Conservation (phyloP, 2,797 vertebrate species). For the Psittacula echo region DNA sequence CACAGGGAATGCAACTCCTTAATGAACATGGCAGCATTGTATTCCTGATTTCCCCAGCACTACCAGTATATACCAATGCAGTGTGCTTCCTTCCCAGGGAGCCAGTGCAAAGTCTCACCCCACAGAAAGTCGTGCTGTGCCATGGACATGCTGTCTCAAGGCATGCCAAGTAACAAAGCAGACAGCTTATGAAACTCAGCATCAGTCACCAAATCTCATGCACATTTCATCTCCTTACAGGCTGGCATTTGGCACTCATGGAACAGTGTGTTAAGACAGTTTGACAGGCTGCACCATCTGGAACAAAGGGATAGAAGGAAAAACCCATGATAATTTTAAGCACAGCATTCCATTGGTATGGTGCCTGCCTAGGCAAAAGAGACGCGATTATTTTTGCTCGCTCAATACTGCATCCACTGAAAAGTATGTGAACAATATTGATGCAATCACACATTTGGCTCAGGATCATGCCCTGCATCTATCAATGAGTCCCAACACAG, state of each 20-base stretch:
- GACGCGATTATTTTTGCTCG: background rate
- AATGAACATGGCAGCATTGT: background rate
- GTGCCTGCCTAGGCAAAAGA: background rate
- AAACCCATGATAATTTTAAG: background rate
- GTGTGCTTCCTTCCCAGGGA: fast-evolving
- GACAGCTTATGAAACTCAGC: background rate
- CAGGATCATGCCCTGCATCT: background rate
- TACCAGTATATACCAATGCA: background rate
- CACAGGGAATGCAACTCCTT: background rate
- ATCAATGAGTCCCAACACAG: background rate
- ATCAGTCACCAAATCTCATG: background rate
- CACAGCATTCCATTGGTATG: background rate
- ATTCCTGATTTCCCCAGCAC: background rate
- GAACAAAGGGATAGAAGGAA: background rate
- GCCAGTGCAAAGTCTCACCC: background rate
- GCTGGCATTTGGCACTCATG: background rate
- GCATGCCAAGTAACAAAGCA: background rate
- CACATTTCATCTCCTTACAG: background rate
- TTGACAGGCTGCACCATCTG: background rate
- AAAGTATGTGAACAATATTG: background rate
- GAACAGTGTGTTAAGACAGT: background rate
- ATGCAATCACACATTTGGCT: background rate
- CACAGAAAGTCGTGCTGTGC: background rate
- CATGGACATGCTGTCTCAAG: background rate
- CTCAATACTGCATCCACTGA: background rate